A percentile compares a stretch with the other conserved stretches of the same genome.
phyloP scores from a whole-genome alignment of 2,797 vertebrate species.

The Lacerta agilis region DNA sequence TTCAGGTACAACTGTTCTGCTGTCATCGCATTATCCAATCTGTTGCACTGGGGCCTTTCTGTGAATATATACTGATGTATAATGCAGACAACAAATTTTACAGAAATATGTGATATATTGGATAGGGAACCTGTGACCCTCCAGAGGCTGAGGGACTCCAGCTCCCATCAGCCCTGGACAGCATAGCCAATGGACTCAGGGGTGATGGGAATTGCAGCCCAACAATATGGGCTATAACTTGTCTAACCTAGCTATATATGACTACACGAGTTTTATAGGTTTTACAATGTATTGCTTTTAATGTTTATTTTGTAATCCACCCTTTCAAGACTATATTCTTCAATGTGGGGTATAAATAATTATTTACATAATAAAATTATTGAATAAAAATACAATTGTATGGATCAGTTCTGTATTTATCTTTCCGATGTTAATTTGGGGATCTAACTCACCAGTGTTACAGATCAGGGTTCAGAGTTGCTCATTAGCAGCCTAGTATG shows the following conservation, averaged over 20 bases:
- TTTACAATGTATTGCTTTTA: neutral
- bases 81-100: neutral
- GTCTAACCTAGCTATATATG: neutral
- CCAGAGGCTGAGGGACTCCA: too few species aligned
- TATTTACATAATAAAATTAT: neutral
- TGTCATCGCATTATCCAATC: neutral
- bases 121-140: too few species aligned
- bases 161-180: too few species aligned
- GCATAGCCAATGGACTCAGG: too few species aligned
- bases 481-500: too few species aligned
- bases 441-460: too few species aligned
- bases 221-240: too few species aligned
- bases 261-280: neutral
- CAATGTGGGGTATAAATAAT: neutral
- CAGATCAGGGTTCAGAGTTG: too few species aligned
- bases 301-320: neutral
- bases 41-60: neutral
- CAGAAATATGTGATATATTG: neutral
- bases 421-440: too few species aligned
- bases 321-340: neutral
- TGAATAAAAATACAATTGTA: neutral
- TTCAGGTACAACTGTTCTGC: constrained; percentile 65
- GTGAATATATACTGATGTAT: neutral
- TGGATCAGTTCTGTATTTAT: neutral
- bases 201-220: too few species aligned